Percentiles rank a stretch among this genome's conserved stretches.
These are phyloP conservation scores for Bilobella aurantiaca DNA, from an alignment of 1,140 invertebrate genomes.

Conservation along the genomic window DNA sequence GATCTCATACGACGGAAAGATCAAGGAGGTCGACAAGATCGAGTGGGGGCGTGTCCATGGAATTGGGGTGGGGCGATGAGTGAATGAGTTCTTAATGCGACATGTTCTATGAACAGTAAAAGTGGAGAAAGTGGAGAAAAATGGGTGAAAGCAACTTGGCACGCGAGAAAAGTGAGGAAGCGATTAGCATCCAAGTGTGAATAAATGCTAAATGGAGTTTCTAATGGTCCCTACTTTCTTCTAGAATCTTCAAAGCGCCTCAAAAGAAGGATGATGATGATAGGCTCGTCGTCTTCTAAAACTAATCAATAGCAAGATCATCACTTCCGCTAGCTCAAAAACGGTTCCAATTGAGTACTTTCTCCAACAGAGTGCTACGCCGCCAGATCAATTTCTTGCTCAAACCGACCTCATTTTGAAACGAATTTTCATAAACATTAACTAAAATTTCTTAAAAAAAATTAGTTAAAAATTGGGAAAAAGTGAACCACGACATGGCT, in stretches of 20 bases:
- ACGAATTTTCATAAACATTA: no score
- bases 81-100: neutral
- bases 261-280: constrained; percentile 3
- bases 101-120: constrained; percentile 5
- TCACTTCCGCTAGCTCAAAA: neutral
- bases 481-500: no score
- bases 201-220: constrained; percentile 26
- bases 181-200: constrained; percentile 20
- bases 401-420: no score
- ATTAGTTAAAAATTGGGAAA: no score
- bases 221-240: neutral
- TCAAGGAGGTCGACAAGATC: neutral
- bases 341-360: no score
- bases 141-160: neutral
- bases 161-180: no score
- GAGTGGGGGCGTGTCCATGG: neutral
- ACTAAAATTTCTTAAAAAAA: no score
- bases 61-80: neutral
- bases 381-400: no score
- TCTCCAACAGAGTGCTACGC: no score
- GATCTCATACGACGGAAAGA: no score
- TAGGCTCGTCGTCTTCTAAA: constrained; percentile 16
- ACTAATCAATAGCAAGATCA: neutral
- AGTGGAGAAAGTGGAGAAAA: neutral
- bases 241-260: no score